phyloP scores from a whole-genome alignment of 1,140 invertebrate genomes.

The Meloidogyne exigua region DNA sequence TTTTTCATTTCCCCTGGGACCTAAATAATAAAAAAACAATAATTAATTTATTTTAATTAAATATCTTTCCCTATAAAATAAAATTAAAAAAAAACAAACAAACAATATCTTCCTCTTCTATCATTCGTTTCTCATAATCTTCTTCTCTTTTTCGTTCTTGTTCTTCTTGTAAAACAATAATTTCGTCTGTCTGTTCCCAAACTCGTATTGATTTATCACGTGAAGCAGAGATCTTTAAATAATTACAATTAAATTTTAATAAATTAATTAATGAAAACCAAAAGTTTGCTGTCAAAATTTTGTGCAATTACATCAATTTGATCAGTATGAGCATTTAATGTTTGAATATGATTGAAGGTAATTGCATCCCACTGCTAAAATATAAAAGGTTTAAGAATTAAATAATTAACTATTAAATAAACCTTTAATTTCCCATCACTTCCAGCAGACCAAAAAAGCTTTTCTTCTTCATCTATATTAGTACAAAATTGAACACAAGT shows the following conservation, averaged over 20 bases:
- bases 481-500: constrained; percentile 73
- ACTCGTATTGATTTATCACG: constrained; percentile 83
- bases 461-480: constrained; percentile 70
- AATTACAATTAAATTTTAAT: constrained; percentile 1
- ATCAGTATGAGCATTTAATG: constrained; percentile 71
- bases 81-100: constrained; percentile 5
- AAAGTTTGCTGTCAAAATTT: constrained; percentile 36
- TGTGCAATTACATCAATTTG: constrained; percentile 52
- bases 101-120: constrained; percentile 71
- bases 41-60: constrained; percentile 65
- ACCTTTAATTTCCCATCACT: constrained; percentile 78
- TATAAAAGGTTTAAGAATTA: constrained; percentile 66
- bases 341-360: constrained; percentile 72
- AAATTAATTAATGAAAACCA: constrained; percentile 35
- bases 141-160: constrained; percentile 70
- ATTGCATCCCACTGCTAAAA: constrained; percentile 89
- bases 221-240: constrained; percentile 76
- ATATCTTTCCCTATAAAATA: background rate
- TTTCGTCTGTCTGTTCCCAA: constrained; percentile 82
- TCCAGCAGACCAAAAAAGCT: constrained; percentile 86
- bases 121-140: constrained; percentile 55
- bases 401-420: constrained; percentile 65
- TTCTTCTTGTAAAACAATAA: constrained; percentile 85
- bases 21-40: constrained; percentile 59
- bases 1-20: constrained; percentile 58